These are phyloP conservation scores for Helicorthomorpha holstii DNA, from an alignment of 1,140 invertebrate species.

Conservation along the genomic window DNA sequence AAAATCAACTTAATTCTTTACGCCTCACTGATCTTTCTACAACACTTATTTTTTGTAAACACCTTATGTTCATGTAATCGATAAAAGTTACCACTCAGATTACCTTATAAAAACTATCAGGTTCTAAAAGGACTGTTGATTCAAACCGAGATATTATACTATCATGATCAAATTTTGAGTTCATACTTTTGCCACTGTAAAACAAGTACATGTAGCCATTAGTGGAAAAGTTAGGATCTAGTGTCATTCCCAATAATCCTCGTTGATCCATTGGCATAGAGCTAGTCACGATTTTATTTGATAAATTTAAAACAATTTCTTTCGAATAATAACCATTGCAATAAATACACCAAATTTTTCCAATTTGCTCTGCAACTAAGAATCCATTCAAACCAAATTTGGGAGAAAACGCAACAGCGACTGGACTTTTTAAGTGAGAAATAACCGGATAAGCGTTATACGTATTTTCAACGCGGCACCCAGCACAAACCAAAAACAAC, in stretches of 20 bases:
- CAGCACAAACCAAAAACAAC: too few relatives aligned
- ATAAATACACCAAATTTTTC: background rate
- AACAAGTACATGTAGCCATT: slow-evolving; percentile 2
- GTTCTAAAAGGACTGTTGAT: background rate
- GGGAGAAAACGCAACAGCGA: background rate
- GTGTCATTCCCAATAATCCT: slow-evolving; percentile 4
- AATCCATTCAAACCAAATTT: background rate
- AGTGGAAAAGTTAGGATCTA: slow-evolving; percentile 4
- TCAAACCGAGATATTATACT: background rate
- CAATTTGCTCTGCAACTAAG: background rate
- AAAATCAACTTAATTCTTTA: too few relatives aligned
- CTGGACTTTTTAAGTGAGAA: background rate
- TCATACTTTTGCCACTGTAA: background rate
- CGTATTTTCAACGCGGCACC: too few relatives aligned
- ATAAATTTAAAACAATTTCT: slow-evolving; percentile 3
- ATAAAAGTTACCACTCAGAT: background rate
- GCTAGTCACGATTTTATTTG: background rate
- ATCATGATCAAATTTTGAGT: background rate
- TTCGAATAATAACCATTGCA: too few relatives aligned
- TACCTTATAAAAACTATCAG: background rate
- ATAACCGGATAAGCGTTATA: too few relatives aligned
- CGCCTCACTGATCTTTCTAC: too few relatives aligned
- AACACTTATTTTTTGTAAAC: background rate
- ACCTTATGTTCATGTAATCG: background rate
- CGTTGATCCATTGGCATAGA: background rate